phyloP scores from a whole-genome alignment of 1,140 invertebrate species.

The Asbolus verrucosus region DNA sequence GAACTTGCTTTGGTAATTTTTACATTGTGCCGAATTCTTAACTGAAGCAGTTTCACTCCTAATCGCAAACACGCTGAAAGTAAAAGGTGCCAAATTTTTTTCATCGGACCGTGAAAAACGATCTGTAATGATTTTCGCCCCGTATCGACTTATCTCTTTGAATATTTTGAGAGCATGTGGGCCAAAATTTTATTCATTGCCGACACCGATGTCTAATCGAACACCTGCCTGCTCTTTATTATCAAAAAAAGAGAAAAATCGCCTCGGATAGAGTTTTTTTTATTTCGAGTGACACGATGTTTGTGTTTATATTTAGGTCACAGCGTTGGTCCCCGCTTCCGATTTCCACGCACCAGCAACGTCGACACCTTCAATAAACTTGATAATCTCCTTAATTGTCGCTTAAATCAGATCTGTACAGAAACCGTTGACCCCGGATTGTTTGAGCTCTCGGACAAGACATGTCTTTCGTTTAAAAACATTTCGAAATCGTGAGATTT shows the following conservation, averaged over 20 bases:
- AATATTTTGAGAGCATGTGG: constrained; percentile 1
- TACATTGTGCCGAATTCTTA: no score
- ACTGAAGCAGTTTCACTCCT: no score
- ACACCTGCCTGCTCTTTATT: background rate
- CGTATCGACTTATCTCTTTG: background rate
- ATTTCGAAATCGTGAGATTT: constrained; percentile 31
- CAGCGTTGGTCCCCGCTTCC: background rate
- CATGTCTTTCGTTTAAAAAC: background rate
- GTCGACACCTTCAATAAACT: background rate
- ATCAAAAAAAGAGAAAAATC: no score
- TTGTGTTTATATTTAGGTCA: constrained; percentile 4
- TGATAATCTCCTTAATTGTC: constrained; percentile 19
- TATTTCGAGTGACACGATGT: no score
- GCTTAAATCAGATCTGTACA: constrained; percentile 12
- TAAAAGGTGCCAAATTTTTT: no score
- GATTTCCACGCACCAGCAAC: background rate
- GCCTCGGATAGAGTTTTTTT: no score
- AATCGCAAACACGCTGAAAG: no score
- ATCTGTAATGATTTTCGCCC: no score
- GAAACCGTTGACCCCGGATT: constrained; percentile 19
- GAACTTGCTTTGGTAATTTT: no score
- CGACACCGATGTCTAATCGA: background rate
- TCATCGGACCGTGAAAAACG: no score
- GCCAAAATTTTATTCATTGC: background rate
- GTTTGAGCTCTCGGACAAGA: constrained; percentile 30